Percentiles rank a stretch among this genome's conserved stretches.
Evolutionary conservation across 2,888 invertebrate genomes (phyloP).

Genomic region (Eumacrocentrus americanus): DNA sequence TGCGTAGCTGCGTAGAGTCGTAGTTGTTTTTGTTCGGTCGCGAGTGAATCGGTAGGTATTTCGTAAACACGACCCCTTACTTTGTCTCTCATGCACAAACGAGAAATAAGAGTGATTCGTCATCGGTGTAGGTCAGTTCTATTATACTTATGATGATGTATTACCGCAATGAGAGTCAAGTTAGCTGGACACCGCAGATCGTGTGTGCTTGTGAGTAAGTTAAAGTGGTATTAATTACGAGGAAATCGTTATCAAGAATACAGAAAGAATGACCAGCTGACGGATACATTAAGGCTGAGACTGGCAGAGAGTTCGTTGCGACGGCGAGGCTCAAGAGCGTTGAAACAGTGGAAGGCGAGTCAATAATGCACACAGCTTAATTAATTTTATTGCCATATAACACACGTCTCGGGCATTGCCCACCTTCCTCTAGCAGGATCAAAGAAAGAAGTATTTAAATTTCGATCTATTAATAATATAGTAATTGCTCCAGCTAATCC

Average conservation of each 20-base stretch:
- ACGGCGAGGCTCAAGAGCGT: constrained; percentile 42
- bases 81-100: no score
- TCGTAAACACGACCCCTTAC: not conserved
- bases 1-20: constrained; percentile 49
- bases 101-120: not conserved
- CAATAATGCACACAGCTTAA: not conserved
- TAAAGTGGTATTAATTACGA: constrained; percentile 5
- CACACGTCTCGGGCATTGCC: no score
- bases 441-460: constrained; percentile 80
- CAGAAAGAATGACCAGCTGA: constrained; percentile 48
- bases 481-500: constrained; percentile 82
- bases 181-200: not conserved
- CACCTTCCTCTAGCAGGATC: no score
- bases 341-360: constrained; percentile 49
- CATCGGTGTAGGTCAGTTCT: not conserved
- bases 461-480: constrained; percentile 79
- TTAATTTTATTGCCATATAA: not conserved
- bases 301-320: constrained; percentile 31
- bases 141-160: constrained; percentile 1
- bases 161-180: constrained; percentile 5
- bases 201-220: constrained; percentile 30
- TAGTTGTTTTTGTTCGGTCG: constrained; percentile 39
- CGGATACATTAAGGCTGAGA: constrained; percentile 47
- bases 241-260: constrained; percentile 30
- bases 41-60: constrained; percentile 22